Evolutionary conservation across 2,797 vertebrate genomes (phyloP).

Genomic region (Uromys caudimaculatus): DNA sequence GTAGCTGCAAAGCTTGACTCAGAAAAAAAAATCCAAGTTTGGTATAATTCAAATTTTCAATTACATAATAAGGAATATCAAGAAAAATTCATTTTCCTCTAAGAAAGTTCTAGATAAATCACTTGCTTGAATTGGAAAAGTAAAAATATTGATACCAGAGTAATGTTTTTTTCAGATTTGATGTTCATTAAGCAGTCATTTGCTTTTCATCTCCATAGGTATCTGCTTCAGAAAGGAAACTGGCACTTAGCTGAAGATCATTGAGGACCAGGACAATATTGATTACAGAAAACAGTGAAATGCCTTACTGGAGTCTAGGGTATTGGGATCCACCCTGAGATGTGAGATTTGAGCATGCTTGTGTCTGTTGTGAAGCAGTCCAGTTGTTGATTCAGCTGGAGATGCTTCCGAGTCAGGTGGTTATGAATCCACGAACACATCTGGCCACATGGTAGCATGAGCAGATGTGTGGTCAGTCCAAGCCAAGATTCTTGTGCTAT

Average conservation of each 20-base stretch:
- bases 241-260: conserved; percentile 35
- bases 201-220: background rate
- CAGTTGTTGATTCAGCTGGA: conserved; percentile 73
- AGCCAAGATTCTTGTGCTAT: conserved; percentile 79
- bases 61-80: conserved; percentile 16
- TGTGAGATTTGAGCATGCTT: conserved; percentile 71
- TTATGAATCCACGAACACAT: conserved; percentile 78
- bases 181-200: background rate
- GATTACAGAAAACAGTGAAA: background rate
- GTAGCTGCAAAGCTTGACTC: conserved; percentile 35
- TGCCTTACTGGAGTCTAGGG: conserved; percentile 4
- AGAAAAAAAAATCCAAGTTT: conserved; percentile 18
- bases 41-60: conserved; percentile 16
- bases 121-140: background rate
- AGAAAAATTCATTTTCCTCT: conserved; percentile 31
- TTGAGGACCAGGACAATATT: background rate
- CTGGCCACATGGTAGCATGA: conserved; percentile 59
- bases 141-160: conserved; percentile 25
- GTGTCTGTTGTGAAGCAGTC: conserved; percentile 70
- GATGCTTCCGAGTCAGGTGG: conserved; percentile 64
- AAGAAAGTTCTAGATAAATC: conserved; percentile 17
- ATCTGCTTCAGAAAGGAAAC: conserved; percentile 46
- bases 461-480: conserved; percentile 68
- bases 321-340: conserved; percentile 74
- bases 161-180: background rate